Base-by-base conservation (phyloP, 1,140 invertebrate genomes). In the Brachionus rotundiformis region DNA sequence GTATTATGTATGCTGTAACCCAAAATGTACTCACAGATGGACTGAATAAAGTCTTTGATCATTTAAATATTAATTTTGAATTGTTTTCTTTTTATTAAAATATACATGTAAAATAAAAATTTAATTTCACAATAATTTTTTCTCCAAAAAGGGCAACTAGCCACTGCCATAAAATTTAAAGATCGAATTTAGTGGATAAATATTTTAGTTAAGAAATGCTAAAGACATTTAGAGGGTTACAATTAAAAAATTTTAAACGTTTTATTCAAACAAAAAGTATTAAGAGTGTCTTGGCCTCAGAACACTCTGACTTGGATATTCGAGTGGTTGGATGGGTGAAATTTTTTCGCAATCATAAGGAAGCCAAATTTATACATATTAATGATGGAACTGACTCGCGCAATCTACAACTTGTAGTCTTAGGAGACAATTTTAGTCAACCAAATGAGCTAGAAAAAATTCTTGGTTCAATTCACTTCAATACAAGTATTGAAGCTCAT, bases 1-100 rank as follows among this genome's bases (percentile, higher is more conserved):
- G 23, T 99, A 99, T 88, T 99, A 99, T 88, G 97, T 99, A 0
- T 99, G 97, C 87, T 96, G 95, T 1, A 94, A 94, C 87, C 90
- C 91, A 33, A 93, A 94, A 86, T 99, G 97, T 88, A 92, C 92
- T 82, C 95, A 99, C 87, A 90, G 95, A 84, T 99, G 96, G 96
- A 98, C 96, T 82, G 97, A 98, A 90, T 98, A 90, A 92, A 44
- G 2, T 4, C 29, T 63, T 31, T 11, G 16, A 25, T 33, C 11
- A 63, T 23, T 33, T 63, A 36, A 36, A 36, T 16, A 7, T 11
- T 36, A 16, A 27, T 65, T 65, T 31, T 71, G 29, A 36, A 36
- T 29, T n/a, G n/a, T n/a, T n/a, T n/a, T n/a, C n/a, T n/a, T n/a
- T n/a, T n/a, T n/a, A n/a, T n/a, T 16, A 65, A 16, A 65, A 54